phyloP scores from a whole-genome alignment of 2,797 vertebrate genomes.

The Chiroxiphia lanceolata region DNA sequence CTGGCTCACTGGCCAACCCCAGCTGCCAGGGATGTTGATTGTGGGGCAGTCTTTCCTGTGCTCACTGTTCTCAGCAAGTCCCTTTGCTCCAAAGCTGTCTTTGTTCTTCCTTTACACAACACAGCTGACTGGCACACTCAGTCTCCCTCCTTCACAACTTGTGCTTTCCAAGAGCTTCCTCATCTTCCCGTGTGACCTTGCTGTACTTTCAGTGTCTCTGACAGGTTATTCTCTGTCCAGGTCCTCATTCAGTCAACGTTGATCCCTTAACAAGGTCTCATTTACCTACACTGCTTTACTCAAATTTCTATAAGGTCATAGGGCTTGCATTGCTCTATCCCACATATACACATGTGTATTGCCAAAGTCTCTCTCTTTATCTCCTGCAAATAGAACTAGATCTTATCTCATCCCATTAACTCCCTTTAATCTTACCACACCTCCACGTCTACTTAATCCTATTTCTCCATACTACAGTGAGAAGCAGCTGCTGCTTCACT shows the following conservation, averaged over 20 bases:
- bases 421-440: neutral
- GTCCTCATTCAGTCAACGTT: neutral
- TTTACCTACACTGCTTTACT: neutral
- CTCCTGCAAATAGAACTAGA: neutral
- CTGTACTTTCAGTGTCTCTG: neutral
- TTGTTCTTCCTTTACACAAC: neutral
- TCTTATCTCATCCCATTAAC: neutral
- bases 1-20: neutral
- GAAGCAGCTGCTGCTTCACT: neutral
- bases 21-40: rapidly evolving
- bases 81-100: neutral
- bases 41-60: neutral
- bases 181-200: neutral
- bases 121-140: rapidly evolving
- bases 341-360: rapidly evolving
- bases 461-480: neutral
- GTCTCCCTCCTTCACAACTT: neutral
- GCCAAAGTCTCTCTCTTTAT: neutral
- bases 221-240: neutral
- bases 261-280: neutral
- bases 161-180: neutral
- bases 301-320: neutral
- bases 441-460: neutral
- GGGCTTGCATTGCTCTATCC: neutral
- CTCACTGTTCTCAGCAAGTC: neutral